These are phyloP conservation scores for Oreochromis niloticus DNA, from an alignment of 2,113 vertebrate genomes.

Conservation along the genomic window DNA sequence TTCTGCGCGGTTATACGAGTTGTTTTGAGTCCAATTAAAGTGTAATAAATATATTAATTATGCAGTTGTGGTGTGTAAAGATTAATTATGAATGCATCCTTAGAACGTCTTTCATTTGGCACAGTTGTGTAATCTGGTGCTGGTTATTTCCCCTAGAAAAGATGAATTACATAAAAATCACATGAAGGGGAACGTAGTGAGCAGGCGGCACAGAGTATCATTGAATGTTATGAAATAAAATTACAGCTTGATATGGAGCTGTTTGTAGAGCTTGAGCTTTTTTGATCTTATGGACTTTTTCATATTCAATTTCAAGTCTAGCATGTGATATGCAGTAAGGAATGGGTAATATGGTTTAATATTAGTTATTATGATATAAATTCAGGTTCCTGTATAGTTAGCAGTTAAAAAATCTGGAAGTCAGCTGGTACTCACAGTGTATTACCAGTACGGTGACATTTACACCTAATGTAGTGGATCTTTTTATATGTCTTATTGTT, in stretches of 20 bases:
- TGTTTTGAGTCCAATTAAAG: neutral
- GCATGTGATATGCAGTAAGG: rapidly evolving
- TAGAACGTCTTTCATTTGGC: neutral
- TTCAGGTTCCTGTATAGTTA: neutral
- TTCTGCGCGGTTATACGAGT: neutral
- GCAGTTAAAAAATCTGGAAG: neutral
- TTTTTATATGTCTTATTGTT: neutral
- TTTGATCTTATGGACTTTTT: neutral
- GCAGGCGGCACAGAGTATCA: neutral
- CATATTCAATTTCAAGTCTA: neutral
- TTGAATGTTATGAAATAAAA: neutral
- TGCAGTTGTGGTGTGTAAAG: neutral
- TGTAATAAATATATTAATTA: neutral
- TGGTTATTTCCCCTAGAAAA: neutral
- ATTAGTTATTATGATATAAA: neutral
- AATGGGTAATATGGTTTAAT: neutral
- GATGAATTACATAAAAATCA: neutral
- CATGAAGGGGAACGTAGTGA: neutral
- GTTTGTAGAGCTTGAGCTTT: neutral
- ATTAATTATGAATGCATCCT: neutral
- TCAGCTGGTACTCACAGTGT: neutral
- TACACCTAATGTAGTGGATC: neutral
- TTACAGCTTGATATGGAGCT: neutral
- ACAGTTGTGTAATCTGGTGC: neutral
- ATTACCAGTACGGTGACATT: neutral